Base-by-base conservation (phyloP, 1,140 invertebrate genomes). In the Cataglyphis hispanica region DNA sequence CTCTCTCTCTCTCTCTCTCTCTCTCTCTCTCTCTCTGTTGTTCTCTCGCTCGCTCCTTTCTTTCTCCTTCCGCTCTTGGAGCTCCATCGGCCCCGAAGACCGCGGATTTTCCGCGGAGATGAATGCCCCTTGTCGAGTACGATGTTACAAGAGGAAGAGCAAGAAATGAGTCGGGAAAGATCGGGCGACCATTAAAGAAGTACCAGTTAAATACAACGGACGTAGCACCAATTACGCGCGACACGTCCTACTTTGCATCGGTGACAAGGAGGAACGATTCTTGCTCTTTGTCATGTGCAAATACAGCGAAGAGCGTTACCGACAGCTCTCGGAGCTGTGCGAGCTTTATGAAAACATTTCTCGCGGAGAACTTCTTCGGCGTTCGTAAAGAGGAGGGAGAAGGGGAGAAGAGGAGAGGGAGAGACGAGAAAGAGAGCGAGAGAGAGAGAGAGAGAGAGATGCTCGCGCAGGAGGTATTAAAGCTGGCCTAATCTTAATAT, bases 401-500 rank as follows among this genome's bases (percentile, higher is more conserved):
- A 25, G 61, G 25, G 19, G 16, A 43, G 0, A 74, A 37, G n/a
- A 11, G 22, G 19, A 10, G 63, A 43, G 53, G 11, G 31, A 53
- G 22, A 22, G 16, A 43, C 0, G 77, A 22, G n/a, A 8, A 13
- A 10, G 53, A 11, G n/a, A n/a, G n/a, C n/a, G n/a, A n/a, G 22
- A 10, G 56, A 13, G n/a, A 3, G 22, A 13, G 56, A 13, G 22
- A 13, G 56, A 13, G 27, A 46, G 60, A 31, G 50, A n/a, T 60
- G 25, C 22, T 53, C 10, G 66, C 25, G 69, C 31, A 56, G 53
- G 66, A 81, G 34, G 87, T 80, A 91, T 91, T 89, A 91, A 93
- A 89, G 89, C 78, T 85, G 86, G 88, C 88, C 92, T 95, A 94
- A 95, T 94, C 91, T 95, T 94, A 93, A 93, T 94, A 94, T 95